Evolutionary conservation across 1,140 invertebrate genomes (phyloP).

Genomic region (Ericerus pela): DNA sequence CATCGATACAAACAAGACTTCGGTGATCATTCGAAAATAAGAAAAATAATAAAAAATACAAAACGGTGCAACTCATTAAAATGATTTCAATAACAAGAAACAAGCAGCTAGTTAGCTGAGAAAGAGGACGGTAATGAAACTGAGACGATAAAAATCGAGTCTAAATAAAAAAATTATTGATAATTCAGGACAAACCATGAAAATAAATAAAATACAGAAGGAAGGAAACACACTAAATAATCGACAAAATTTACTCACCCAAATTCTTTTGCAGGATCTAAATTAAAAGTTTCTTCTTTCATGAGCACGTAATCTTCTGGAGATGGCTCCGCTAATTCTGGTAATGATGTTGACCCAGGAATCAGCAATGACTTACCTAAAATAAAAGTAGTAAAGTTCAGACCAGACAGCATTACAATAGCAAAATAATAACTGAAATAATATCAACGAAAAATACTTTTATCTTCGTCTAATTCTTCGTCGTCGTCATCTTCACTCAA

Average conservation of each 20-base stretch:
- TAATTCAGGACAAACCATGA: background rate
- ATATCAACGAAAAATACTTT: background rate
- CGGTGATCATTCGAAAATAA: too few relatives aligned
- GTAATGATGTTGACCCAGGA: background rate
- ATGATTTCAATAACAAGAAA: too few relatives aligned
- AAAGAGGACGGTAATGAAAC: too few relatives aligned
- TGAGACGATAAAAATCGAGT: too few relatives aligned
- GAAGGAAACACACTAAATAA: background rate
- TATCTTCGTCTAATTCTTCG: slow-evolving; percentile 2
- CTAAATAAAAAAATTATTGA: background rate
- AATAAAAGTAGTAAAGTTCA: too few relatives aligned
- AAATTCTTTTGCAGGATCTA: slow-evolving; percentile 20
- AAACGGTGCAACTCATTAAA: too few relatives aligned
- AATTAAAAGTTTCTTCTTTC: slow-evolving; percentile 26
- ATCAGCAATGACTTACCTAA: too few relatives aligned
- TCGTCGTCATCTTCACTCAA: background rate
- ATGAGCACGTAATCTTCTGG: slow-evolving; percentile 27
- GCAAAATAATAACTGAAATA: too few relatives aligned
- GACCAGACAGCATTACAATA: too few relatives aligned
- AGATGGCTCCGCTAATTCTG: slow-evolving; percentile 22
- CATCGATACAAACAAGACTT: too few relatives aligned
- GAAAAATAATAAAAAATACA: too few relatives aligned
- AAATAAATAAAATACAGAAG: background rate
- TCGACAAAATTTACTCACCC: background rate
- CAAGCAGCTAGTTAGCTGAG: too few relatives aligned